These are phyloP conservation scores for Heliconius congener DNA, from an alignment of 1,140 invertebrate genomes.

Conservation along the genomic window DNA sequence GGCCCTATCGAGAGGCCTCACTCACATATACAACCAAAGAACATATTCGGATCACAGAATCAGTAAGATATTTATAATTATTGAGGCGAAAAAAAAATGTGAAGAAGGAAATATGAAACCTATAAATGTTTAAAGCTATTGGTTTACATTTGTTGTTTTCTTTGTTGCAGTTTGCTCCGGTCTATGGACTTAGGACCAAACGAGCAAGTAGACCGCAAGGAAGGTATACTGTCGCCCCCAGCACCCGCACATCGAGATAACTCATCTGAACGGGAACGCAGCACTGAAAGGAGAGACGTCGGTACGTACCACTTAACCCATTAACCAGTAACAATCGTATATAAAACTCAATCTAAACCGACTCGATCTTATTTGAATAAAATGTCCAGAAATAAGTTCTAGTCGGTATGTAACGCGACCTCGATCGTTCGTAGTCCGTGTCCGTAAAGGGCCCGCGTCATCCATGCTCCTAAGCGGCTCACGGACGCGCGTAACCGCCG, in stretches of 20 bases:
- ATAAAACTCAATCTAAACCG: constrained; percentile 21
- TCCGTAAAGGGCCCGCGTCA: constrained; percentile 56
- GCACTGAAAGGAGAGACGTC: constrained; percentile 72
- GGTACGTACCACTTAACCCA: constrained; percentile 56
- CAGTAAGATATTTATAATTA: constrained; percentile 47
- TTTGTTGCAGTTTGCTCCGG: constrained; percentile 86
- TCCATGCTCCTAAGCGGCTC: constrained; percentile 62
- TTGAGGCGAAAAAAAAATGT: not conserved
- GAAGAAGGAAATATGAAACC: not conserved
- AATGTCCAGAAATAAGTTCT: constrained; percentile 31
- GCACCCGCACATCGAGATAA: constrained; percentile 78
- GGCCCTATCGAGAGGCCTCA: constrained; percentile 81
- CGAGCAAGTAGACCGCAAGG: constrained; percentile 80
- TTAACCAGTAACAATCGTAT: constrained; percentile 23
- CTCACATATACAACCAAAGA: constrained; percentile 46
- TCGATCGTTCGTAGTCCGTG: constrained; percentile 39
- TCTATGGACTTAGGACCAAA: constrained; percentile 86
- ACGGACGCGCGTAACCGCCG: constrained; percentile 65
- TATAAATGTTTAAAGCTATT: not conserved
- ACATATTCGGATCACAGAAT: constrained; percentile 51
- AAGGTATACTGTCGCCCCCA: constrained; percentile 73
- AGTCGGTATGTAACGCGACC: constrained; percentile 35
- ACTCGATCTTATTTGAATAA: constrained; percentile 30
- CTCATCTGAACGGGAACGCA: constrained; percentile 70
- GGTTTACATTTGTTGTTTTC: constrained; percentile 13